Conservation (phyloP, 1,140 invertebrate genomes). For the Ericerus pela region DNA sequence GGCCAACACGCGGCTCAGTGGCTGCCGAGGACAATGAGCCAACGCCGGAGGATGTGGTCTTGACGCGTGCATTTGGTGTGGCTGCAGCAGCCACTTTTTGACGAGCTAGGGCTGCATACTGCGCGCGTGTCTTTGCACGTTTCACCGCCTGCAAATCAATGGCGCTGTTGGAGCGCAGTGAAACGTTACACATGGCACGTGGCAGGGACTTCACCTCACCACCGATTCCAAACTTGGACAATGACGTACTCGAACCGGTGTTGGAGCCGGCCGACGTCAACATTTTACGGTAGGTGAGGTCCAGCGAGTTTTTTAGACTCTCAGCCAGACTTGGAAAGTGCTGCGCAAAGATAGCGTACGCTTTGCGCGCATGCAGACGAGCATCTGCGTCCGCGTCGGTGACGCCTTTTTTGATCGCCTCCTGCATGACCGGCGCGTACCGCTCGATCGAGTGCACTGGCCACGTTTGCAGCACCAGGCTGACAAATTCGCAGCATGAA, state of each 20-base stretch:
- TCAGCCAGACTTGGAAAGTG: slow-evolving; percentile 87
- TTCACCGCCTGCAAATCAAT: slow-evolving; percentile 81
- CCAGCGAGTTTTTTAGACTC: slow-evolving; percentile 61
- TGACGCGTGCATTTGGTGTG: slow-evolving; percentile 29
- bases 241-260: slow-evolving; percentile 14
- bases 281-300: slow-evolving; percentile 45
- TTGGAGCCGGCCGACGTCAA: slow-evolving; percentile 11
- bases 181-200: slow-evolving; percentile 16
- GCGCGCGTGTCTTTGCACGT: slow-evolving; percentile 60
- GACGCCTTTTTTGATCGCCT: slow-evolving; percentile 76
- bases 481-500: slow-evolving; percentile 67
- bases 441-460: slow-evolving; percentile 63
- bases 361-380: slow-evolving; percentile 57
- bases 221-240: too few species aligned
- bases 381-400: slow-evolving; percentile 85
- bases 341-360: slow-evolving; percentile 77
- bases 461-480: slow-evolving; percentile 73
- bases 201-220: slow-evolving; percentile 15
- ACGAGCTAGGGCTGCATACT: slow-evolving; percentile 59
- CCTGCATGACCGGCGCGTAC: slow-evolving; percentile 58
- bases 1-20: slow-evolving; percentile 40
- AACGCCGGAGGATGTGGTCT: background rate
- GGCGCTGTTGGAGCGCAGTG: slow-evolving; percentile 71
- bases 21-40: slow-evolving; percentile 31
- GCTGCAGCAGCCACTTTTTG: slow-evolving; percentile 53